A percentile compares a stretch with the other conserved stretches of the same genome.
These are phyloP conservation scores for Platichthys stellatus DNA, from an alignment of 2,113 vertebrate species.

Conservation along the genomic window DNA sequence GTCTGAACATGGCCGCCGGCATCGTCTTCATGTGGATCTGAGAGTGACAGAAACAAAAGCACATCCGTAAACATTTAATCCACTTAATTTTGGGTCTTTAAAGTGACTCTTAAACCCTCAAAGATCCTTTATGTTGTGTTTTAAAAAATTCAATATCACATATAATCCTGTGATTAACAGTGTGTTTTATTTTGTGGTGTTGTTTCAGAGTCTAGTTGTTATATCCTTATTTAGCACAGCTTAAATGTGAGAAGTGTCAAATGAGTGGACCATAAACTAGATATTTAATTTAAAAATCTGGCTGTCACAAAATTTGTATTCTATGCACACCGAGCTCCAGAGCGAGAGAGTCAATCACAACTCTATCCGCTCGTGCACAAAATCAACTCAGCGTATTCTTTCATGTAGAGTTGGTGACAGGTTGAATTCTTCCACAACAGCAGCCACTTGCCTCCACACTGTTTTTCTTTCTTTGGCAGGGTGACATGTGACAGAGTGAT, in stretches of 20 bases:
- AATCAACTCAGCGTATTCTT: not conserved
- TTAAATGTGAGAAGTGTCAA: not conserved
- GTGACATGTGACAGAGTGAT: not conserved
- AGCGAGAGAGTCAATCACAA: not conserved
- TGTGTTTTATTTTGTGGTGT: not conserved
- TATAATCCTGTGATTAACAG: not conserved
- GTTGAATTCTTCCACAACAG: not conserved
- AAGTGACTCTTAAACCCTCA: not conserved
- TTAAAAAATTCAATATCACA: not conserved
- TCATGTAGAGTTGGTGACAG: not conserved
- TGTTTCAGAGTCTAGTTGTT: not conserved
- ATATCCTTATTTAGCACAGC: not conserved
- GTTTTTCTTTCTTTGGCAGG: not conserved
- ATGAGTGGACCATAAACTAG: not conserved
- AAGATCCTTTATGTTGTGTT: not conserved
- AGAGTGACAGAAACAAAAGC: slow-evolving; percentile 9
- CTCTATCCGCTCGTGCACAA: not conserved
- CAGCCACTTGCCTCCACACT: not conserved
- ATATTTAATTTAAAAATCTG: not conserved
- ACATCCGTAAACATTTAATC: not conserved
- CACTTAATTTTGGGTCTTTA: accelerated
- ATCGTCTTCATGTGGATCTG: slow-evolving; percentile 99
- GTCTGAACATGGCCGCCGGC: slow-evolving; percentile 99
- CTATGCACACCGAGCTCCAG: not conserved
- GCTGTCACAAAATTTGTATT: not conserved